A percentile compares a stretch with the other conserved stretches of the same genome.
Conservation (phyloP, 2,888 invertebrate genomes). For the Nycteola revayana region DNA sequence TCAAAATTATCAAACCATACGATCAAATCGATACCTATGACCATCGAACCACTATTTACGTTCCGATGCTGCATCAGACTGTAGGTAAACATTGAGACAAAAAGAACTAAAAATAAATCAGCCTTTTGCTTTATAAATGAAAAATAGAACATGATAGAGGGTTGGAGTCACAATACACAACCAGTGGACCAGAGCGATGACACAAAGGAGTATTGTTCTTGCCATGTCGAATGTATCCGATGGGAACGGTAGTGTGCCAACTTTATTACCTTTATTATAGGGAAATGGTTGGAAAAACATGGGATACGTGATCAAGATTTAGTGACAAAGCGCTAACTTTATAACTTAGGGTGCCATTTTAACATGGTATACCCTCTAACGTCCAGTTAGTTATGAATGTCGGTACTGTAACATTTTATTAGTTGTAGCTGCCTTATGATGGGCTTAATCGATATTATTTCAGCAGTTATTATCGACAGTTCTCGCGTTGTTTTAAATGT, state of each 20-base stretch:
- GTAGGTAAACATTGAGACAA: conserved; percentile 32
- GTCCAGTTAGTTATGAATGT: no score
- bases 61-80: conserved; percentile 5
- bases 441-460: no score
- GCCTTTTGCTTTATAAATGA: conserved; percentile 56
- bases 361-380: no score
- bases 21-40: no score
- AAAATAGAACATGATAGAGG: conserved; percentile 67
- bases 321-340: no score
- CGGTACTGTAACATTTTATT: no score
- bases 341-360: no score
- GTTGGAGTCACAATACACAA: conserved; percentile 58
- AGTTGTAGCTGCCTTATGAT: no score
- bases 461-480: no score
- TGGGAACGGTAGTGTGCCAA: conserved; percentile 57
- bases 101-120: conserved; percentile 48
- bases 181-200: conserved; percentile 62
- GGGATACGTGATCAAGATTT: conserved; percentile 5
- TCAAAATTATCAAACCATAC: no score
- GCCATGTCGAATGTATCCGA: conserved; percentile 71
- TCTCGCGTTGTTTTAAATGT: no score
- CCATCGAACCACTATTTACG: no score
- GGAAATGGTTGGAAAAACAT: conserved; percentile 35
- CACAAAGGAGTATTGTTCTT: conserved; percentile 76
- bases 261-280: conserved; percentile 49